Evolutionary conservation across 2,113 vertebrate species (phyloP).

Genomic region (pig (Sus scrofa)): DNA sequence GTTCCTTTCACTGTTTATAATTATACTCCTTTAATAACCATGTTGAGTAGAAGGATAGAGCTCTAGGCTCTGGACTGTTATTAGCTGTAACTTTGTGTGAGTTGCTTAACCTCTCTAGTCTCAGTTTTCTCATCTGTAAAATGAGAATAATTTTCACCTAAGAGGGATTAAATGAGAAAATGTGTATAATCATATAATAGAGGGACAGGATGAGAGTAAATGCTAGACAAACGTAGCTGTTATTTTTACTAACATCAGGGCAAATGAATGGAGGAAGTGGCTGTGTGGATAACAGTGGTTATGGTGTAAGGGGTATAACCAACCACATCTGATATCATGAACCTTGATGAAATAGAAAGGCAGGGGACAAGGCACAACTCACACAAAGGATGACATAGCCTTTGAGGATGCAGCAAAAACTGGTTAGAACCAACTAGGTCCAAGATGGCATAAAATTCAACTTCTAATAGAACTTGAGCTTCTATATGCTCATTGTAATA

Average conservation of each 20-base stretch:
- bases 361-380: too few relatives aligned
- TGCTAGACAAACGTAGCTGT: neutral
- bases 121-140: slow-evolving; percentile 36
- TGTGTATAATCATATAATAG: neutral
- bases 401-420: too few relatives aligned
- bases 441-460: too few relatives aligned
- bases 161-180: neutral
- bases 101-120: neutral
- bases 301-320: neutral
- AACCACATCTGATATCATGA: neutral
- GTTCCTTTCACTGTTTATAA: neutral
- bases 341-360: too few relatives aligned
- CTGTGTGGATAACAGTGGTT: neutral
- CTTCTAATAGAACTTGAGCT: too few relatives aligned
- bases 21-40: neutral
- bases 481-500: too few relatives aligned
- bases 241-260: neutral
- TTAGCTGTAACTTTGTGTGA: neutral
- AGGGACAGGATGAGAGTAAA: neutral
- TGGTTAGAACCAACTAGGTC: too few relatives aligned
- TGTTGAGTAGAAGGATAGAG: neutral
- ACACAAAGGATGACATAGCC: too few relatives aligned
- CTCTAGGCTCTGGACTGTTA: neutral
- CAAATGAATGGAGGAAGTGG: neutral
- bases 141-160: neutral